phyloP scores from a whole-genome alignment of 2,797 vertebrate species.

The Sternarchorhynchus goeldii region DNA sequence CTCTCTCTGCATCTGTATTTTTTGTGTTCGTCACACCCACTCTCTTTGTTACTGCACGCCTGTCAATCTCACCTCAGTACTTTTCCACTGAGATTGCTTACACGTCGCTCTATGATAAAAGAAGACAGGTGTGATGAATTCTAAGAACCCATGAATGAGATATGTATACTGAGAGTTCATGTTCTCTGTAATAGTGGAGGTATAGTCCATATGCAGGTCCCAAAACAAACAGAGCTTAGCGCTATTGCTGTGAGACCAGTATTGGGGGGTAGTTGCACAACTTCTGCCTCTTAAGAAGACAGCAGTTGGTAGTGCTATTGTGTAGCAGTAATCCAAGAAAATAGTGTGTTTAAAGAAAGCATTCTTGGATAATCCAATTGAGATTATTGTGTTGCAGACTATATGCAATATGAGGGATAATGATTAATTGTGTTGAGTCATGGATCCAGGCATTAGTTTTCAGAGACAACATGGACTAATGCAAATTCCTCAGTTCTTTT shows the following conservation, averaged over 20 bases:
- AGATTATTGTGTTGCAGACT: not conserved
- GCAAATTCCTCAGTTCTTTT: not conserved
- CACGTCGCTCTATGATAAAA: not conserved
- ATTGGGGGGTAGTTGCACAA: conserved; percentile 1
- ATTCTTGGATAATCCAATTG: not conserved
- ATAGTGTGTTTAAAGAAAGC: not conserved
- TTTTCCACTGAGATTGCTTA: conserved; percentile 45
- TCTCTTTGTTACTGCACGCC: conserved; percentile 14
- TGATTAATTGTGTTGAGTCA: not conserved
- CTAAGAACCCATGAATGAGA: conserved; percentile 21
- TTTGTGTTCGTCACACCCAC: conserved; percentile 4
- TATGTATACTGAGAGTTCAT: not conserved
- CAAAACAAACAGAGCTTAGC: not conserved
- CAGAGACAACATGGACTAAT: not conserved
- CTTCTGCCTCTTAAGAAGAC: not conserved
- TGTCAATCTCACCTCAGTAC: conserved; percentile 26
- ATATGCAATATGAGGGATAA: not conserved
- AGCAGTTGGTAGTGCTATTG: not conserved
- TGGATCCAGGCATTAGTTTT: not conserved
- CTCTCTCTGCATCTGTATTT: conserved; percentile 3
- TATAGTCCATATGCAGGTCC: not conserved
- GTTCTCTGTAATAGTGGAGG: conserved; percentile 16
- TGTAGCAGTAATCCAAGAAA: not conserved
- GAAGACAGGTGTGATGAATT: not conserved
- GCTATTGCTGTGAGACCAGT: not conserved